Evolutionary conservation across 2,113 vertebrate genomes (phyloP).

Genomic region (Gambusia holbrooki): DNA sequence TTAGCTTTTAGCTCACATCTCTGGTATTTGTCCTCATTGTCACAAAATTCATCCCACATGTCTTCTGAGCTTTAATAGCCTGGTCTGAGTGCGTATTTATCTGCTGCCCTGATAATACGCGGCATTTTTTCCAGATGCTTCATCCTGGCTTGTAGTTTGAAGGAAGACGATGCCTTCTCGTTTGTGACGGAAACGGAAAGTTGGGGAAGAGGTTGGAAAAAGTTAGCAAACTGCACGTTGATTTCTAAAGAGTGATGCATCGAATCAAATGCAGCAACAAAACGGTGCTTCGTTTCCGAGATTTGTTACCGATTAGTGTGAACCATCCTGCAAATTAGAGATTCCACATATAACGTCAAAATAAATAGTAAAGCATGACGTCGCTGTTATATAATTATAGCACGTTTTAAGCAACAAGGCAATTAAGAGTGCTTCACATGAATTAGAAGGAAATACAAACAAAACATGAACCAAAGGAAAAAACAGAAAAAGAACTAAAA

Average conservation of each 20-base stretch:
- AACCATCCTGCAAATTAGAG: too few relatives aligned
- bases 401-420: too few relatives aligned
- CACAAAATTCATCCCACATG: slow-evolving; percentile 41
- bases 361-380: too few relatives aligned
- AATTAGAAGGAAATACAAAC: too few relatives aligned
- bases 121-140: slow-evolving; percentile 9
- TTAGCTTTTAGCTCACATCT: slow-evolving; percentile 2
- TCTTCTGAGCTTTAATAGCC: slow-evolving; percentile 3
- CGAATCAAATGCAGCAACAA: not conserved
- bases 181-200: not conserved
- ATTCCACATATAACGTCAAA: too few relatives aligned
- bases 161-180: not conserved
- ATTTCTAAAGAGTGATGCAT: not conserved
- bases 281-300: too few relatives aligned
- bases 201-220: not conserved
- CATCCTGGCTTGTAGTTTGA: slow-evolving; percentile 5
- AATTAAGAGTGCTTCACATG: too few relatives aligned
- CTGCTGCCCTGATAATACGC: slow-evolving; percentile 32
- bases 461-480: too few relatives aligned
- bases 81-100: slow-evolving; percentile 32
- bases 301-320: too few relatives aligned
- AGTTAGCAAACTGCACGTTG: not conserved
- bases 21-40: slow-evolving; percentile 3
- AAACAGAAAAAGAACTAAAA: too few relatives aligned
- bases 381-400: too few relatives aligned